Evolutionary conservation across 2,113 vertebrate genomes (phyloP).

Genomic region (Bungarus multicinctus): DNA sequence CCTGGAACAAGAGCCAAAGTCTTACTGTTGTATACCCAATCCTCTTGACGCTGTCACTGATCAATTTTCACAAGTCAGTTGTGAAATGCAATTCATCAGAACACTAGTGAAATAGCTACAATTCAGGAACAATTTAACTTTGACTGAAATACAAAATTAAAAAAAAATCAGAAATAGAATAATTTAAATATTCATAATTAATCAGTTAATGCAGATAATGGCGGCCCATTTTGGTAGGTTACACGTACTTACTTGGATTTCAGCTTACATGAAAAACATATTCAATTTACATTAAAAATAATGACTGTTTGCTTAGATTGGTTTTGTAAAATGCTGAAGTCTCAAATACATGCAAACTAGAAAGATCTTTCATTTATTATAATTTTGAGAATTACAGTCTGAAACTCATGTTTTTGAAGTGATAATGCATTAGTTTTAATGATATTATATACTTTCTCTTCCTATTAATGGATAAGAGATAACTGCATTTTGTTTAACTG

Average conservation of each 20-base stretch:
- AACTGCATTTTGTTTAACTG: neutral
- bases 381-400: neutral
- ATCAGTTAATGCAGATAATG: neutral
- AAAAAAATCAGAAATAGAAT: neutral
- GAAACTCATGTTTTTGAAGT: neutral
- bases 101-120: neutral
- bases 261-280: neutral
- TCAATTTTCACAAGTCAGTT: neutral
- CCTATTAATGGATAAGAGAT: neutral
- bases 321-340: neutral
- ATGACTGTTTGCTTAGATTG: neutral
- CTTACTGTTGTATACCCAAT: neutral
- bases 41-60: neutral
- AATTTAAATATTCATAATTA: neutral
- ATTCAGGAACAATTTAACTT: neutral
- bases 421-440: neutral
- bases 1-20: neutral
- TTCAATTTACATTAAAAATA: neutral
- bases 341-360: neutral
- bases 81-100: neutral
- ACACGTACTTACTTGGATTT: neutral
- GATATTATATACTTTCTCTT: neutral
- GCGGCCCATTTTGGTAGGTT: neutral
- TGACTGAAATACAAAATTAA: neutral
- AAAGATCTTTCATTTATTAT: neutral